These are phyloP conservation scores for Chaetops frenatus DNA, from an alignment of 2,113 vertebrate genomes.

Conservation along the genomic window DNA sequence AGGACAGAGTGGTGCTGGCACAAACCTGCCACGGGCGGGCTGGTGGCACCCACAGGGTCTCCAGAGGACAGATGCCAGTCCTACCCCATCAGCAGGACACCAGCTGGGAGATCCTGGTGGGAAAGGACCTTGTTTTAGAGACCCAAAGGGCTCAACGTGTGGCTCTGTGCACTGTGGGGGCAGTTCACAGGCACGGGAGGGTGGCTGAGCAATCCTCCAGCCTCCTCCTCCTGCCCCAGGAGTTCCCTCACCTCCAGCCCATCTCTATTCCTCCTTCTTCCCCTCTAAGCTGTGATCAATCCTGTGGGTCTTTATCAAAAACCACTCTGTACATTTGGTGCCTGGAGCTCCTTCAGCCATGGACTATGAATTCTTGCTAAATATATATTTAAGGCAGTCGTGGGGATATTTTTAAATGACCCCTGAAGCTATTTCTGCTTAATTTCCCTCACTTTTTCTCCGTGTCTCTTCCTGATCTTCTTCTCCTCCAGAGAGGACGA, in stretches of 20 bases:
- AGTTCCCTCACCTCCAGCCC: background rate
- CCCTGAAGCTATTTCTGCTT: conserved; percentile 59
- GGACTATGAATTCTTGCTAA: conserved; percentile 21
- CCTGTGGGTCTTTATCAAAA: background rate
- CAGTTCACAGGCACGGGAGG: accelerated
- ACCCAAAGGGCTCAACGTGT: background rate
- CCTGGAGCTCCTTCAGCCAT: conserved; percentile 39
- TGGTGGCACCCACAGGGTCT: background rate
- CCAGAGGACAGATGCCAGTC: background rate
- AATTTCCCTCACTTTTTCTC: conserved; percentile 41
- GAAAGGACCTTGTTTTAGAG: background rate
- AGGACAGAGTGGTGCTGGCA: accelerated
- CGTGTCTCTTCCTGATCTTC: background rate
- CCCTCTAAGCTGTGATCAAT: background rate
- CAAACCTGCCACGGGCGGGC: background rate
- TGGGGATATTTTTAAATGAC: conserved; percentile 66
- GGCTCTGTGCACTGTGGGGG: background rate
- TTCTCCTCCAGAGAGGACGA: background rate
- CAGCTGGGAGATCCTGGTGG: background rate
- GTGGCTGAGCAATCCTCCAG: background rate
- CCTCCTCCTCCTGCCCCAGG: background rate
- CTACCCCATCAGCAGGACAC: background rate
- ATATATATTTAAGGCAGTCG: conserved; percentile 27
- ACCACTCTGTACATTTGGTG: background rate
- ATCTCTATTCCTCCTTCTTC: background rate